These are phyloP conservation scores for Herminia tarsipennalis DNA, from an alignment of 2,888 invertebrate species.

Conservation along the genomic window DNA sequence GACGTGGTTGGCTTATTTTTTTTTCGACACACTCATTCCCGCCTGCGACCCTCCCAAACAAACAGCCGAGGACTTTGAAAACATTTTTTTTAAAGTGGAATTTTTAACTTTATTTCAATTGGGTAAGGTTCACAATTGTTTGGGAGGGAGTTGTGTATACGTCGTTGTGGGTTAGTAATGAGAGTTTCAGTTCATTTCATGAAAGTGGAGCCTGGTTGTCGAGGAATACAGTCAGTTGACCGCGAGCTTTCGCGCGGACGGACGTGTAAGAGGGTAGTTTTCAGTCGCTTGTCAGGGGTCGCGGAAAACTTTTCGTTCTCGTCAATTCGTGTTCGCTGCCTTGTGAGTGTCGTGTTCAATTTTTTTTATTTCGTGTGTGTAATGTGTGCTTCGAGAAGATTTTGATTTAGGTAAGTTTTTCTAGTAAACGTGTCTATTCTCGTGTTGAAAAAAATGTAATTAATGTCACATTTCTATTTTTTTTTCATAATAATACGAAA, in stretches of 20 bases:
- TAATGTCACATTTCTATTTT: no score
- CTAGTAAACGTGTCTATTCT: neutral
- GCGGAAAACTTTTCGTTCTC: conserved; percentile 75
- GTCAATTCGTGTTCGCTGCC: conserved; percentile 24
- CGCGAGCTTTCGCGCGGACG: conserved; percentile 78
- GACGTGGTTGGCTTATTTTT: conserved; percentile 85
- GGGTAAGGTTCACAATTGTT: conserved; percentile 20
- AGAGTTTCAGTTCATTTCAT: conserved; percentile 81
- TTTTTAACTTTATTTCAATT: conserved; percentile 1
- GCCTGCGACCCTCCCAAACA: conserved; percentile 85
- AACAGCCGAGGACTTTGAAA: conserved; percentile 82
- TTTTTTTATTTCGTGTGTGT: conserved; percentile 37
- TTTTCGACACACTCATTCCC: conserved; percentile 84
- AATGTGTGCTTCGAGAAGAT: conserved; percentile 35
- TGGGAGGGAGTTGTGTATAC: conserved; percentile 37
- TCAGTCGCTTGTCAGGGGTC: conserved; percentile 24
- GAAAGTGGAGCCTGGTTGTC: conserved; percentile 75
- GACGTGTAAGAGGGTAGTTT: conserved; percentile 49
- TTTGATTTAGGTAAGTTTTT: conserved; percentile 32
- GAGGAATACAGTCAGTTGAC: conserved; percentile 75
- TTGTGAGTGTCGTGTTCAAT: conserved; percentile 38
- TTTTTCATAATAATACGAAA: no score
- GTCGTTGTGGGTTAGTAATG: conserved; percentile 48
- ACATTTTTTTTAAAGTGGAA: conserved; percentile 57
- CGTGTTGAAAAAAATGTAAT: no score